Evolutionary conservation across 2,888 invertebrate genomes (phyloP).

Genomic region (Ectropis crepuscularia): DNA sequence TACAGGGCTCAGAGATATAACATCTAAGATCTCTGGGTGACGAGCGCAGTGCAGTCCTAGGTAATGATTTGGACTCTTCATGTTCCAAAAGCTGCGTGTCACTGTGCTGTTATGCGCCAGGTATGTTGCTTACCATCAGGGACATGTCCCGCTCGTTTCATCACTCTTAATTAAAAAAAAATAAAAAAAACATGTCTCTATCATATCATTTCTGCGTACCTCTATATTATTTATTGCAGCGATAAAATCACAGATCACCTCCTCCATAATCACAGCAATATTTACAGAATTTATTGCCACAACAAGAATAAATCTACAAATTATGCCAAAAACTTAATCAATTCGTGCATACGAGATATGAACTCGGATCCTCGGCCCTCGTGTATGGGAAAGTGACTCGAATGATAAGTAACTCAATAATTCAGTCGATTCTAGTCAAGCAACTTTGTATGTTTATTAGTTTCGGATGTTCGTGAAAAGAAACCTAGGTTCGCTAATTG

Average conservation of each 20-base stretch:
- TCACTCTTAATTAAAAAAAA: no score
- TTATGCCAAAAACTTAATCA: conserved; percentile 29
- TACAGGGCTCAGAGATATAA: no score
- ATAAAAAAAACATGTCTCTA: no score
- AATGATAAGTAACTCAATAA: conserved; percentile 19
- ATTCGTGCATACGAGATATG: conserved; percentile 12
- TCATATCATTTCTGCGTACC: no score
- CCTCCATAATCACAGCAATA: conserved; percentile 12
- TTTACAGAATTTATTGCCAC: conserved; percentile 19
- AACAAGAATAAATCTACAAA: conserved; percentile 10
- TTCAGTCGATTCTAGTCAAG: conserved; percentile 13
- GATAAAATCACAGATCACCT: conserved; percentile 26
- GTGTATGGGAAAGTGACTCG: conserved; percentile 25
- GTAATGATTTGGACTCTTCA: no score
- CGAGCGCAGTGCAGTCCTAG: no score
- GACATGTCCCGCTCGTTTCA: no score
- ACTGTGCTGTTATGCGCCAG: no score
- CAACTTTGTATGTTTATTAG: conserved; percentile 40
- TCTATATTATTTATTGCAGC: conserved; percentile 14
- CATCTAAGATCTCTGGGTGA: no score
- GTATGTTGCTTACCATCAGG: no score
- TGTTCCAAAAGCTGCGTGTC: no score
- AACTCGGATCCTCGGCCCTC: conserved; percentile 15
- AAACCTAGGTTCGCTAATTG: conserved; percentile 31
- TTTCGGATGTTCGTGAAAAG: conserved; percentile 34